A percentile compares a stretch with the other conserved stretches of the same genome.
phyloP scores from a whole-genome alignment of 2,797 vertebrate species.

The Anomalospiza imberbis region DNA sequence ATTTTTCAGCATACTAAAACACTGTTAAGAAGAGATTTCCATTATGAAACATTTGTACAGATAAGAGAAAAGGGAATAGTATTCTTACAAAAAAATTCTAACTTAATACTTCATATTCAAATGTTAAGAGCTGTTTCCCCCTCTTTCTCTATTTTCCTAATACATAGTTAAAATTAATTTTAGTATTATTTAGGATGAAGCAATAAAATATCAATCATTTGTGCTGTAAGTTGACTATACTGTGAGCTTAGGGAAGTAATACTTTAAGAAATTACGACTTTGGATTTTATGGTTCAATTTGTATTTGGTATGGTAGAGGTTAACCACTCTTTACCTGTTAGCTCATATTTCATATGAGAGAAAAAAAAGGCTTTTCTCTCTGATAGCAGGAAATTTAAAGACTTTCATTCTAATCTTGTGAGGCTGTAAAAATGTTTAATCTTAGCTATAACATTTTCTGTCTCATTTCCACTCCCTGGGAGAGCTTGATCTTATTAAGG shows the following conservation, averaged over 20 bases:
- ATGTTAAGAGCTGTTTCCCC: neutral
- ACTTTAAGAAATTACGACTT: neutral
- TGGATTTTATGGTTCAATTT: neutral
- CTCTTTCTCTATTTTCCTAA: neutral
- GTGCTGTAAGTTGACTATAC: neutral
- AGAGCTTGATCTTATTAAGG: slow-evolving; percentile 27
- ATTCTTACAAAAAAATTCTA: neutral
- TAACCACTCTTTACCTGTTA: neutral
- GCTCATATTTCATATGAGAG: neutral
- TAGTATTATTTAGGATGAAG: neutral
- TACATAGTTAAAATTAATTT: neutral
- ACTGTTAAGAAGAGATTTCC: neutral
- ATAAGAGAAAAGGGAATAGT: neutral
- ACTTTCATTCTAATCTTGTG: slow-evolving; percentile 17
- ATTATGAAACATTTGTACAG: neutral
- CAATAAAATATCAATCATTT: neutral
- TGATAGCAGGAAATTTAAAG: slow-evolving; percentile 21
- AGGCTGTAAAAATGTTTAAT: slow-evolving; percentile 46
- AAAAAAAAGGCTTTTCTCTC: neutral
- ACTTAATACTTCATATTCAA: neutral
- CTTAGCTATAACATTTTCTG: slow-evolving; percentile 7
- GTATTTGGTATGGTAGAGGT: neutral
- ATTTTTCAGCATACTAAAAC: neutral
- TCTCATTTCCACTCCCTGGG: slow-evolving; percentile 22
- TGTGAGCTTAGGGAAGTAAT: neutral